Evolutionary conservation across 2,797 vertebrate genomes (phyloP).

Genomic region (Poliocrania exsul): DNA sequence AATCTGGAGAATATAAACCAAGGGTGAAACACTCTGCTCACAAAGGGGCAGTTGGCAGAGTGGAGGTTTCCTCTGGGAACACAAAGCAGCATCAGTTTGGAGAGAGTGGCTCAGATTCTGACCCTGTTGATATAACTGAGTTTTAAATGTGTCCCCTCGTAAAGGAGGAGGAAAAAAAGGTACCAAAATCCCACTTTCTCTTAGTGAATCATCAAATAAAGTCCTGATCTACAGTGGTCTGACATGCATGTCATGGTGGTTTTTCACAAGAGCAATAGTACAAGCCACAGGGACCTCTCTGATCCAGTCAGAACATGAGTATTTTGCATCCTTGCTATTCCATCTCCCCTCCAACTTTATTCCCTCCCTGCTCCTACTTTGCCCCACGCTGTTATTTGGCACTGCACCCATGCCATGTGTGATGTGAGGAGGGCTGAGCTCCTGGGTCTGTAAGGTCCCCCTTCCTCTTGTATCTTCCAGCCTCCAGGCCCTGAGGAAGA

Average conservation of each 20-base stretch:
- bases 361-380: rapidly evolving
- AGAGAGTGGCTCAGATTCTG: neutral
- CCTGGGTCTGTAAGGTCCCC: neutral
- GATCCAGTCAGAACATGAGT: rapidly evolving
- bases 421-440: neutral
- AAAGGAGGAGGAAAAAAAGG: neutral
- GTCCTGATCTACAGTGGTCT: neutral
- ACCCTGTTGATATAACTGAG: neutral
- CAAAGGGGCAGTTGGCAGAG: neutral
- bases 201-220: neutral
- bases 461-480: neutral
- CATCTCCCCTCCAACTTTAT: neutral
- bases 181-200: neutral
- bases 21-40: neutral
- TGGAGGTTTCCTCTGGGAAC: neutral
- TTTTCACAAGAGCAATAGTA: neutral
- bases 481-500: neutral
- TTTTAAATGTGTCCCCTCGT: neutral
- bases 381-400: rapidly evolving
- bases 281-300: neutral
- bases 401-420: rapidly evolving
- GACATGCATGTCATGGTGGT: rapidly evolving
- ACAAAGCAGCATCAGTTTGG: neutral
- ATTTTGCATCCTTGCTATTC: neutral
- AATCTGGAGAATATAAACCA: neutral